phyloP scores from a whole-genome alignment of 2,888 invertebrate species.

The Agrotis clavis region DNA sequence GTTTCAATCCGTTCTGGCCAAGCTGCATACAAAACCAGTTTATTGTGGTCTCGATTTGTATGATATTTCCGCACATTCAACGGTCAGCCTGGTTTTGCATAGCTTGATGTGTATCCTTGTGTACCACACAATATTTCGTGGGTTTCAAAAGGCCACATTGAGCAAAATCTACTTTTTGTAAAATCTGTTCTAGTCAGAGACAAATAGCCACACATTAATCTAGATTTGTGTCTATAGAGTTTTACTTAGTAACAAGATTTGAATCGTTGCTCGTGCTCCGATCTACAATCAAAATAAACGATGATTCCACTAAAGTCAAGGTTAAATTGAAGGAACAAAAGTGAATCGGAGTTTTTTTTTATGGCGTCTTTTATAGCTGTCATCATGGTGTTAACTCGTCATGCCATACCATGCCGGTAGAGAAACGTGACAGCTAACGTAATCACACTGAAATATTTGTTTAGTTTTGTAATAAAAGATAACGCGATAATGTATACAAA shows the following conservation, averaged over 20 bases:
- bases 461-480: constrained; percentile 49
- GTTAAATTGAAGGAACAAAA: constrained; percentile 14
- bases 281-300: background rate
- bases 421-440: constrained; percentile 32
- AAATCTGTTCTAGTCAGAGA: no score
- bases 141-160: no score
- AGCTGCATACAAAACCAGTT: no score
- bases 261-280: constrained; percentile 4
- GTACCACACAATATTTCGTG: background rate
- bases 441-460: constrained; percentile 44
- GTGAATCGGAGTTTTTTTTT: background rate
- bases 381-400: constrained; percentile 15
- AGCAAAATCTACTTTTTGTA: no score
- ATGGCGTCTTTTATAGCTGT: background rate
- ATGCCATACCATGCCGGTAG: background rate
- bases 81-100: no score
- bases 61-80: no score
- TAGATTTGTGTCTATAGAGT: background rate
- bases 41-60: no score
- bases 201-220: background rate
- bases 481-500: constrained; percentile 35
- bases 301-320: background rate
- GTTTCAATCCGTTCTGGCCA: no score
- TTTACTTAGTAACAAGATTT: background rate
- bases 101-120: no score